Evolutionary conservation across 2,113 vertebrate species (phyloP), one percentile per base, ranked within the genome.

Genomic region (Semicossyphus pulcher): DNA sequence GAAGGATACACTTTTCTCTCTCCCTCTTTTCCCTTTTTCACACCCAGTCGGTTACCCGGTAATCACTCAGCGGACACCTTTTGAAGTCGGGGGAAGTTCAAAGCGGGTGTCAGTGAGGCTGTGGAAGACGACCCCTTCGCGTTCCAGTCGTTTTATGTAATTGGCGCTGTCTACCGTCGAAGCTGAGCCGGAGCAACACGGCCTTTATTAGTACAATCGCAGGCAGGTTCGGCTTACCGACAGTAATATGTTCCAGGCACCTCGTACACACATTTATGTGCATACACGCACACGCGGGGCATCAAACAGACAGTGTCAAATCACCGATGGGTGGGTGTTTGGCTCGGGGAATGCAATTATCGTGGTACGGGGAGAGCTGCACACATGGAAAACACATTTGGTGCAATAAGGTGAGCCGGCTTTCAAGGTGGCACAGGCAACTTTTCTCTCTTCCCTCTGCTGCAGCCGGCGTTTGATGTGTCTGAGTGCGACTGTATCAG

Each of bases 151-250:
- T 95, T 95, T 93, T 90, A 87, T 93, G 93, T 97, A 97, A 97
- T 97, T 96, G 95, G 94, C 93, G 94, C 93, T 93, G 95, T 95
- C 94, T 94, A 93, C 94, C 93, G 89, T 85, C 81, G 91, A 93
- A 94, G 94, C 95, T 93, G 93, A 95, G 94, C 93, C 90, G 89
- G 92, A 94, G 94, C 94, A 96, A 81, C 93, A 91, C 20, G 85
- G 86, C 94, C 94, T 95, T 95, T 96, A 95, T 95, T 95, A 93
- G 93, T 90, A 94, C 95, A 95, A 96, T 95, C 92, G 94, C 95
- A 91, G 81, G 91, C 95, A 95, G 95, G 95, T 96, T 95, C 90
- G 70, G 78, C 93, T 88, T 89, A 91, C 92, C 34, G 21, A 93
- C 95, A 89, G 95, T 95, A 94, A 93, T 94, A 91, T 95, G 72